A percentile compares a stretch with the other conserved stretches of the same genome.
These are phyloP conservation scores for Phortica variegata DNA, from an alignment of 1,140 invertebrate genomes.

Conservation along the genomic window DNA sequence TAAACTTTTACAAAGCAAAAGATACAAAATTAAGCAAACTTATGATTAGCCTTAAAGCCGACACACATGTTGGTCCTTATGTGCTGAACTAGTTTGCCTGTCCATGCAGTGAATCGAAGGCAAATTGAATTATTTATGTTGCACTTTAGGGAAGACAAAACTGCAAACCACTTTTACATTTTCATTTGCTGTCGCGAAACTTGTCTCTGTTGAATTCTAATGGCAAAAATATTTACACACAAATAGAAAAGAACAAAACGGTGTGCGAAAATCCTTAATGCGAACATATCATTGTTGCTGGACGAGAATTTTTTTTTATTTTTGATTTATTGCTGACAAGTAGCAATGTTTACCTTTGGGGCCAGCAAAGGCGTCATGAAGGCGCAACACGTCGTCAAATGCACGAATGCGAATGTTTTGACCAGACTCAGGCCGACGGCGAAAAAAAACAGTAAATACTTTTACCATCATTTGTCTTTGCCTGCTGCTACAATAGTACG, in stretches of 20 bases:
- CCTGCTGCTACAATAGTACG: background rate
- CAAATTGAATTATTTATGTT: conserved; percentile 48
- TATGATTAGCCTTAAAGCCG: too few relatives aligned
- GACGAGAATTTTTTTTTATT: too few relatives aligned
- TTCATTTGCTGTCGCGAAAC: conserved; percentile 25
- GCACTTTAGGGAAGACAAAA: conserved; percentile 28
- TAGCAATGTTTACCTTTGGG: background rate
- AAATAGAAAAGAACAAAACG: conserved; percentile 21
- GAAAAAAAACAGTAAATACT: too few relatives aligned
- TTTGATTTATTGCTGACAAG: conserved; percentile 43
- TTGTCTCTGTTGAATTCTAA: conserved; percentile 1
- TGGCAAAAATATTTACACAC: conserved; percentile 8
- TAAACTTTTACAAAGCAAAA: background rate
- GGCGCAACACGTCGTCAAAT: background rate
- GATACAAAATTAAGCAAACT: background rate
- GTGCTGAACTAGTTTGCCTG: conserved; percentile 9
- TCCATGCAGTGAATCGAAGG: conserved; percentile 27
- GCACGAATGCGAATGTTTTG: background rate
- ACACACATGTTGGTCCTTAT: too few relatives aligned
- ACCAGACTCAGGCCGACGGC: conserved; percentile 2
- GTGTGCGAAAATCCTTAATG: conserved; percentile 23
- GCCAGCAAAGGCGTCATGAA: background rate
- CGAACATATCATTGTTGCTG: too few relatives aligned
- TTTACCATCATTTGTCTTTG: conserved; percentile 48
- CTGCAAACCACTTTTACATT: conserved; percentile 32